Base-by-base conservation (phyloP, 1,140 invertebrate species). In the Ylistrum balloti region DNA sequence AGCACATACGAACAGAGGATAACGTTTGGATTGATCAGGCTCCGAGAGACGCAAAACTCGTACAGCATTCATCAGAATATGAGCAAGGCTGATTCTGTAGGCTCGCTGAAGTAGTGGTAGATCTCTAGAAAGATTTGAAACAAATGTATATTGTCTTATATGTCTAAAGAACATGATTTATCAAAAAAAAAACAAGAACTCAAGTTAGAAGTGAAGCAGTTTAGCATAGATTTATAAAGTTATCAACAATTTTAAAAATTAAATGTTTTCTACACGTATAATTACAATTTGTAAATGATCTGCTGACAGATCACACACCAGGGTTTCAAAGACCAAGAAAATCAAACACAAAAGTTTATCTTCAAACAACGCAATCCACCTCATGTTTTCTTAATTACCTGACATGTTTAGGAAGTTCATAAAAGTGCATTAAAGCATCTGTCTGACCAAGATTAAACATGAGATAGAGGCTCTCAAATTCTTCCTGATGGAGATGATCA, bases 381-480 rank as follows among this genome's bases (percentile, higher is more conserved):
- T n/a, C n/a, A n/a, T n/a, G n/a, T n/a, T n/a, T n/a, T n/a, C n/a
- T n/a, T n/a, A n/a, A n/a, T 38, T 89, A 95, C 95, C 94, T 93
- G 15, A 94, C 13, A 11, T 45, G 17, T 48, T 85, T 87, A 7
- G 89, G 88, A 33, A 95, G 85, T 15, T 91, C 88, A 88, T 94
- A 91, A 32, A 90, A 94, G 88, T 95, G 94, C 41, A 86, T 86
- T 28, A 95, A 38, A 86, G 95, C 93, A 13, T 94, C 93, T 32
- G 92, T 45, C 38, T 94, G 92, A 48, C 95, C 95, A 7, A 96
- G 93, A 90, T 95, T 96, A 89, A 94, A 93, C 32, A 96, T 86
- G 13, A 96, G 90, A 90, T 96, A 96, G 5, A 94, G 74, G 15
- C 92, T 88, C 89, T 95, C 95, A 92, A 95, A 95, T 89, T 94